Evolutionary conservation across 2,797 vertebrate genomes (phyloP).

Genomic region (Semaprochilodus insignis): DNA sequence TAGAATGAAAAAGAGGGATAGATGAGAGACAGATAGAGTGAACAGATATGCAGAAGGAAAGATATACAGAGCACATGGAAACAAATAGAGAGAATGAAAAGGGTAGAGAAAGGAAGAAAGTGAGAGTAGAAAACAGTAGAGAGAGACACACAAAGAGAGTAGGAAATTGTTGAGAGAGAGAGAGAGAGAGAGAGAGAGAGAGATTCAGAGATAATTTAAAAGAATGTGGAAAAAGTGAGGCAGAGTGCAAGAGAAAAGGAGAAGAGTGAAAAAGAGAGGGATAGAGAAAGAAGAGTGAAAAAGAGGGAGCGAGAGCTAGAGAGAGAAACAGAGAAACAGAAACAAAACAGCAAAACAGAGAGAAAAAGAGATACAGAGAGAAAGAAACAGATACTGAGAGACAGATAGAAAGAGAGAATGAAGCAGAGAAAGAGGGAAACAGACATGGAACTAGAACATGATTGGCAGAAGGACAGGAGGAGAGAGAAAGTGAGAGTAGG

Average conservation of each 20-base stretch:
- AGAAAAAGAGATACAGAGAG: not conserved
- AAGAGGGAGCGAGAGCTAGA: slow-evolving; percentile 8
- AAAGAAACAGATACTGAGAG: not conserved
- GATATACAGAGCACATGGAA: not conserved
- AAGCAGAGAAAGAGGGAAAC: not conserved
- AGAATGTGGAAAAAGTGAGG: slow-evolving; percentile 1
- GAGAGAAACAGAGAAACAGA: not conserved
- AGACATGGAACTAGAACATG: too few relatives aligned
- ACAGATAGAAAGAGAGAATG: too few relatives aligned
- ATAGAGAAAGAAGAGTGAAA: not conserved
- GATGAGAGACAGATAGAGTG: too few relatives aligned
- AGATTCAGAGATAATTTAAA: not conserved
- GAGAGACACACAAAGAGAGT: too few relatives aligned
- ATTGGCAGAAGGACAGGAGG: too few relatives aligned
- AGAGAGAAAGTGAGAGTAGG: not conserved
- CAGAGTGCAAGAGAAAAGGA: slow-evolving; percentile 13
- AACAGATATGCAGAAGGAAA: too few relatives aligned
- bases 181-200: slow-evolving; percentile 5
- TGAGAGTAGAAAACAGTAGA: too few relatives aligned
- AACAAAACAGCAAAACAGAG: slow-evolving; percentile 15
- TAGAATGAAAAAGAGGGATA: not conserved
- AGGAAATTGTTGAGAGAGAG: too few relatives aligned
- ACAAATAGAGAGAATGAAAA: not conserved
- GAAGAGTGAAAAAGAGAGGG: not conserved
- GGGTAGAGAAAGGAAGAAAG: too few relatives aligned